Evolutionary conservation across 2,888 invertebrate genomes (phyloP).

Genomic region (Coelopa pilipes): DNA sequence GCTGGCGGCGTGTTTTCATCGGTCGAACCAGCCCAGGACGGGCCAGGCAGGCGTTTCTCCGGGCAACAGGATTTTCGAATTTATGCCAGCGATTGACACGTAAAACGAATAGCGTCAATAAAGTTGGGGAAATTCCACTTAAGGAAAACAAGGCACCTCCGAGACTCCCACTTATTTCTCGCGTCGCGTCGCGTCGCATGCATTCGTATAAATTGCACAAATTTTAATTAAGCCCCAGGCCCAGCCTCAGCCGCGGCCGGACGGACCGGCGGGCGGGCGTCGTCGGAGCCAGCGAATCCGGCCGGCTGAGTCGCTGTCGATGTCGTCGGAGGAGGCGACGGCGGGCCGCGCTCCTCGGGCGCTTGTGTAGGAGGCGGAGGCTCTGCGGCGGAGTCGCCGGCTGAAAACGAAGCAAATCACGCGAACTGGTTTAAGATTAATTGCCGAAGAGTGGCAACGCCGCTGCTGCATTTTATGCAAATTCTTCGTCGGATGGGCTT

Average conservation of each 20-base stretch:
- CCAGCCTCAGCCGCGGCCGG: no score
- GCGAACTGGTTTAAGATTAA: slow-evolving; percentile 35
- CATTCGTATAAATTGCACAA: neutral
- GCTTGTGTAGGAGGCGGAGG: slow-evolving; percentile 26
- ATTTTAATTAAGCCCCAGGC: slow-evolving; percentile 23
- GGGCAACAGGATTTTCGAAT: neutral
- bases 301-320: neutral
- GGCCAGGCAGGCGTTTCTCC: neutral
- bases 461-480: slow-evolving; percentile 38
- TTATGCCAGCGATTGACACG: slow-evolving; percentile 2
- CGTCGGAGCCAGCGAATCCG: no score
- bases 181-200: no score
- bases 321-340: neutral
- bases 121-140: slow-evolving; percentile 5
- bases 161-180: no score
- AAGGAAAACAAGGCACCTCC: neutral
- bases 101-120: slow-evolving; percentile 20
- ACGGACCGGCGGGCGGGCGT: no score
- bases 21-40: no score
- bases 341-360: neutral
- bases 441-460: slow-evolving; percentile 27
- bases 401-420: slow-evolving; percentile 25
- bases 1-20: no score
- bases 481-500: slow-evolving; percentile 28
- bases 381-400: neutral